These are phyloP conservation scores for Pristionchus exspectatus DNA, from an alignment of 2,888 invertebrate genomes.

Conservation along the genomic window DNA sequence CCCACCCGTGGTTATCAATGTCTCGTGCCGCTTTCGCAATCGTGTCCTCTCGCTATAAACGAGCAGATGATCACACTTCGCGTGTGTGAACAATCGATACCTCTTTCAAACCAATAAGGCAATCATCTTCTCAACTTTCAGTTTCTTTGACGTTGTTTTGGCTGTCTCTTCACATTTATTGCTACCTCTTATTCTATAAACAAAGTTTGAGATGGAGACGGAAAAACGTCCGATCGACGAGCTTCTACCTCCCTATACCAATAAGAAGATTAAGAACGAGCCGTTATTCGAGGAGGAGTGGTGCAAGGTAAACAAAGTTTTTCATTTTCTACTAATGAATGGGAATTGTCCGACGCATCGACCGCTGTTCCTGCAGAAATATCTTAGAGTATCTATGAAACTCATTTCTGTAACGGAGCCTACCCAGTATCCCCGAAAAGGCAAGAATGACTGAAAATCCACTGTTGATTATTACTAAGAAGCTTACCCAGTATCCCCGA, in stretches of 20 bases:
- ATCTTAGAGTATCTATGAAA: too few relatives aligned
- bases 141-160: background rate
- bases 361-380: too few relatives aligned
- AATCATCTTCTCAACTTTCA: background rate
- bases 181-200: background rate
- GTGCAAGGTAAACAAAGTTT: background rate
- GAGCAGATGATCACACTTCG: background rate
- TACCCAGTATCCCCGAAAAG: too few relatives aligned
- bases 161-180: background rate
- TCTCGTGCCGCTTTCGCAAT: conserved; percentile 23
- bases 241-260: background rate
- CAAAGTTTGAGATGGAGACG: background rate
- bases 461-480: too few relatives aligned
- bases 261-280: background rate
- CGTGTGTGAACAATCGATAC: background rate
- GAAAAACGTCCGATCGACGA: conserved; percentile 25
- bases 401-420: too few relatives aligned
- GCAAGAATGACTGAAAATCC: too few relatives aligned
- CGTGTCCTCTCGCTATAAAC: background rate
- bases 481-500: too few relatives aligned
- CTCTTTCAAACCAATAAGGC: background rate
- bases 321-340: too few relatives aligned
- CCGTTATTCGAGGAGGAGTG: conserved; percentile 37
- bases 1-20: background rate
- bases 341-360: too few relatives aligned